A percentile compares a stretch with the other conserved stretches of the same genome.
Conservation (phyloP, 2,797 vertebrate genomes). For the Busarellus nigricollis region DNA sequence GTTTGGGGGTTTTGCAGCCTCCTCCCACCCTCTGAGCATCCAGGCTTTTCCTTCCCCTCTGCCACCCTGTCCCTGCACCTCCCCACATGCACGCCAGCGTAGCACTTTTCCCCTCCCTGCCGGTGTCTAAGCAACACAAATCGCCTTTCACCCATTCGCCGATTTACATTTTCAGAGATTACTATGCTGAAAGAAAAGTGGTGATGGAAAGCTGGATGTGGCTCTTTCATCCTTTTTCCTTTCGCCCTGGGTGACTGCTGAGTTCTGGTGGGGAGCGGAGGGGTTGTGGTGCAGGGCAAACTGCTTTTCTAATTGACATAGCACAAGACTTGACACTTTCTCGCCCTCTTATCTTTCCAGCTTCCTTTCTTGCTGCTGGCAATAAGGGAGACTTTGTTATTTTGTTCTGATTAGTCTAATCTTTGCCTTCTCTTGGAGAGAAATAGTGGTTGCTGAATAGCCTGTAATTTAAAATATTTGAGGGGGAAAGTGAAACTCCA, state of each 20-base stretch:
- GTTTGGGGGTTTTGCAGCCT: background rate
- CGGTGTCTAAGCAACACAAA: constrained; percentile 6
- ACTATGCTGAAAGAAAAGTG: background rate
- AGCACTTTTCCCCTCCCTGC: background rate
- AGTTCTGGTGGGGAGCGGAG: background rate
- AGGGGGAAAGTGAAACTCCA: background rate
- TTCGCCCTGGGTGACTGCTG: background rate
- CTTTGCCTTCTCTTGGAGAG: background rate
- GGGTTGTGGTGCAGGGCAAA: background rate
- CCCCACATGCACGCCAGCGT: background rate
- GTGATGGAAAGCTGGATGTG: background rate
- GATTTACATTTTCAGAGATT: background rate
- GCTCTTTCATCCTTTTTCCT: background rate
- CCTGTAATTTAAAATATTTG: background rate
- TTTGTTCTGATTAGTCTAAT: background rate
- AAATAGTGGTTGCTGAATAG: background rate
- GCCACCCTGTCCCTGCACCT: background rate
- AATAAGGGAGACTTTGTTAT: background rate
- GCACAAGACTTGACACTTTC: background rate
- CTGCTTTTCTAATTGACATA: background rate
- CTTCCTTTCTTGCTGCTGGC: background rate
- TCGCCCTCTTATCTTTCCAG: background rate
- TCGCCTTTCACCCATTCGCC: background rate
- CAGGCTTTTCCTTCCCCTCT: background rate
- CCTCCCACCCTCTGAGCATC: background rate